Evolutionary conservation across 2,113 vertebrate genomes (phyloP).

Genomic region (Cromileptes altivelis): DNA sequence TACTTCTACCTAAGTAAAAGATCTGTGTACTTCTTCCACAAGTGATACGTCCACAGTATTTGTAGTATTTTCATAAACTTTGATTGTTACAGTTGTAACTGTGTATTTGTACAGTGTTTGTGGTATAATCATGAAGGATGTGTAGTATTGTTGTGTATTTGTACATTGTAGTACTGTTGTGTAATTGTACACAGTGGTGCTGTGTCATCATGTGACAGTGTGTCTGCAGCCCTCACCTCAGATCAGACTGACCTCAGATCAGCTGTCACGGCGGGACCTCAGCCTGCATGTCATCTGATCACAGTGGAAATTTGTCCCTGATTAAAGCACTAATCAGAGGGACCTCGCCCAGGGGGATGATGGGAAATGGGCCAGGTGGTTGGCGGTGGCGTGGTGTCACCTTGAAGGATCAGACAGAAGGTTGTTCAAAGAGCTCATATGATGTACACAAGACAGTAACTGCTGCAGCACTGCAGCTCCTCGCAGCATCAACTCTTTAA

Average conservation of each 20-base stretch:
- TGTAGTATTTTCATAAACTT: background rate
- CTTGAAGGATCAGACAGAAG: conserved; percentile 31
- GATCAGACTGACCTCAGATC: conserved; percentile 39
- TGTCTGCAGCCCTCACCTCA: conserved; percentile 1
- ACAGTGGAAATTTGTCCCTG: conserved; percentile 60
- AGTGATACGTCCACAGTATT: too few species aligned
- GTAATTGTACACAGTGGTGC: too few species aligned
- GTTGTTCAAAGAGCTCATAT: background rate
- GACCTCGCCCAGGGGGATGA: conserved; percentile 25
- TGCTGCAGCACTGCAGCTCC: too few species aligned
- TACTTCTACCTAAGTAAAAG: too few species aligned
- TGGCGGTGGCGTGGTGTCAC: conserved; percentile 41
- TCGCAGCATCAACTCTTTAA: too few species aligned
- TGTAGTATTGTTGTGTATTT: too few species aligned
- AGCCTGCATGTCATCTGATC: conserved; percentile 53
- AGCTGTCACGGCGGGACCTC: conserved; percentile 26
- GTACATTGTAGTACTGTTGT: too few species aligned
- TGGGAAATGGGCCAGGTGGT: conserved; percentile 42
- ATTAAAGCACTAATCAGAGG: conserved; percentile 59
- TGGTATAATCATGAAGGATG: too few species aligned
- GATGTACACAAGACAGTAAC: too few species aligned
- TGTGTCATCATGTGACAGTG: background rate
- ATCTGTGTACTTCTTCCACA: too few species aligned
- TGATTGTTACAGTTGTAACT: background rate
- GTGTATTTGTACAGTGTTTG: too few species aligned